Conservation (phyloP, 2,113 vertebrate species). For the Rhinolophus sinicus region DNA sequence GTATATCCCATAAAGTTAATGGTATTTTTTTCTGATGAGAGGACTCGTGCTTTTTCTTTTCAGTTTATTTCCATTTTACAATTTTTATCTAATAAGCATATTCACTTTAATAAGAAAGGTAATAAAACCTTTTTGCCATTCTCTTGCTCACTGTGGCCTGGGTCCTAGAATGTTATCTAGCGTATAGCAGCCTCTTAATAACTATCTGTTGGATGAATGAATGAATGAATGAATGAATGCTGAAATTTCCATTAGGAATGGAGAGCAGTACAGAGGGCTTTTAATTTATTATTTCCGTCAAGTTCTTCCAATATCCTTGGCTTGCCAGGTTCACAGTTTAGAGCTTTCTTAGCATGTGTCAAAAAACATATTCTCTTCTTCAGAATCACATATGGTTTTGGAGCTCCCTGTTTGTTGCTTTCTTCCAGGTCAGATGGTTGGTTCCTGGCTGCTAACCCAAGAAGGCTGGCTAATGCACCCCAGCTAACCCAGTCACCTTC, state of each 20-base stretch:
- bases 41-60: neutral
- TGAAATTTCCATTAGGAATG: neutral
- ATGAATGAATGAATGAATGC: neutral
- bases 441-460: neutral
- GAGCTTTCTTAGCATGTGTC: neutral
- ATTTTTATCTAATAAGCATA: neutral
- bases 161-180: neutral
- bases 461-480: neutral
- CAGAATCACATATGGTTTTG: neutral
- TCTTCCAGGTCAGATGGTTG: neutral
- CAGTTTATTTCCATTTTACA: neutral
- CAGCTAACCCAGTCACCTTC: neutral
- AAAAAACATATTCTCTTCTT: neutral
- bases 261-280: neutral
- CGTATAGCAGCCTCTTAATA: neutral
- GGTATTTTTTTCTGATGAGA: neutral
- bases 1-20: neutral
- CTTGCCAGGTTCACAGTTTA: neutral
- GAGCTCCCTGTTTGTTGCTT: neutral
- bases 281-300: neutral
- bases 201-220: neutral
- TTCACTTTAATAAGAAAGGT: neutral
- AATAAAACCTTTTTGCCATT: neutral
- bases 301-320: neutral
- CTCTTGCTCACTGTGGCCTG: neutral